Percentiles rank a stretch among this genome's conserved stretches.
These are phyloP conservation scores for Crotalus horridus DNA, from an alignment of 2,113 vertebrate genomes.

Conservation along the genomic window DNA sequence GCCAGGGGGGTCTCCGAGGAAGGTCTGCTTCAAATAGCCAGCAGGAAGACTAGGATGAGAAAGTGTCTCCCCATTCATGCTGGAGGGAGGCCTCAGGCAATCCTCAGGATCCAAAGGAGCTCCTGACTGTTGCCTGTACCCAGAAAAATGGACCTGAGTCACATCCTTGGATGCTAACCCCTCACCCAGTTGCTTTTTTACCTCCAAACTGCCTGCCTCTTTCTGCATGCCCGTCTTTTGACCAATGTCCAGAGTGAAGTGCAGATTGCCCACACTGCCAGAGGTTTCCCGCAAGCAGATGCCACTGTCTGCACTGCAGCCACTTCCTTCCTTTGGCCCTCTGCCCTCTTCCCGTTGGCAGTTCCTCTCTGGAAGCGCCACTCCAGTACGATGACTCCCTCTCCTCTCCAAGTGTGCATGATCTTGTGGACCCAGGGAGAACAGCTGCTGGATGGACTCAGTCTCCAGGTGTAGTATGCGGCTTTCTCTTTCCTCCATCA, in stretches of 20 bases:
- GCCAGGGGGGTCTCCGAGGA: not conserved
- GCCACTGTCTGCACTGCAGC: constrained; percentile 58
- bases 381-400: fast-evolving
- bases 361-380: constrained; percentile 5
- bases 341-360: not conserved
- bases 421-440: constrained; percentile 42
- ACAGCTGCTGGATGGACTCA: constrained; percentile 50
- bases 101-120: not conserved
- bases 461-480: fast-evolving
- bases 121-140: constrained; percentile 65
- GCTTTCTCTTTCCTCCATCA: not conserved
- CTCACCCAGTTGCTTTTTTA: not conserved
- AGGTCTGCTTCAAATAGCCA: constrained; percentile 67
- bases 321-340: constrained; percentile 48
- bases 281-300: constrained; percentile 61
- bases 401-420: not conserved
- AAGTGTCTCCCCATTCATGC: fast-evolving
- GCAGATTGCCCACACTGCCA: not conserved
- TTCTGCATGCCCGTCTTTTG: fast-evolving
- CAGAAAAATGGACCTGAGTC: constrained; percentile 10
- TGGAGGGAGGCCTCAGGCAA: not conserved
- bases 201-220: constrained; percentile 45
- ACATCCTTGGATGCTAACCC: fast-evolving
- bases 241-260: constrained; percentile 17
- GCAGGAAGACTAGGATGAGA: constrained; percentile 8